Evolutionary conservation across 2,888 invertebrate species (phyloP), one percentile per base, ranked within the genome.

Genomic region (Erebia palarica): DNA sequence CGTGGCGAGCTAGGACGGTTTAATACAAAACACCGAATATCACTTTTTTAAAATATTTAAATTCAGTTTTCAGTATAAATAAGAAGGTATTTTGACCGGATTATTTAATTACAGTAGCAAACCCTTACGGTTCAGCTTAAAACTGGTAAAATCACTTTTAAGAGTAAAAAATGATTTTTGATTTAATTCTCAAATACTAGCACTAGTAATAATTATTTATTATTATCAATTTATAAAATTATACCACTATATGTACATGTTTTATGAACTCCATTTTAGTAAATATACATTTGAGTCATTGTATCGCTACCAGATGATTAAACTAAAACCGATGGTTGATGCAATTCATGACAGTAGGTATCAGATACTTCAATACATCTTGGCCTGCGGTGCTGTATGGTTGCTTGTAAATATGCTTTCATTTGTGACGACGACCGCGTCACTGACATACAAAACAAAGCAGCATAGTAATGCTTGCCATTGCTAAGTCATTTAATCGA

Each of bases 121-220:
- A 86, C 86, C 86, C 86, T 82, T 78, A 80, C 77, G 78, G 76
- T 73, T 76, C 63, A 71, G 72, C 71, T 76, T 74, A 76, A 42
- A 75, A 71, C 61, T 71, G 70, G 59, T 71, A 72, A 55, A 55
- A 59, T 69, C 63, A 72, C 69, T 69, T 57, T 68, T 71, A 72
- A 73, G 72, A 68, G 58, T 68, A 69, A 65, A 72, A 74, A 76
- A 71, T 65, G 57, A 69, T 76, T 72, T 73, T 66, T 67, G 69
- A 72, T 57, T 71, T 73, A 73, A 69, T 69, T 73, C 68, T 75
- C 75, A 72, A 79, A 78, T 73, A 74, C 76, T 76, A 74, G 59
- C 68, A 74, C 74, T 73, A 75, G 73, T 76, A 73, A 75, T 76
- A 73, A 75, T 76, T 61, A 76, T 76, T 75, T 61, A 76, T 76